Evolutionary conservation across 30 jellyfish, hydroid and myxozoan genomes (phyloP), one percentile per base, ranked within the genome.

Genomic region (Pelagia noctiluca): DNA sequence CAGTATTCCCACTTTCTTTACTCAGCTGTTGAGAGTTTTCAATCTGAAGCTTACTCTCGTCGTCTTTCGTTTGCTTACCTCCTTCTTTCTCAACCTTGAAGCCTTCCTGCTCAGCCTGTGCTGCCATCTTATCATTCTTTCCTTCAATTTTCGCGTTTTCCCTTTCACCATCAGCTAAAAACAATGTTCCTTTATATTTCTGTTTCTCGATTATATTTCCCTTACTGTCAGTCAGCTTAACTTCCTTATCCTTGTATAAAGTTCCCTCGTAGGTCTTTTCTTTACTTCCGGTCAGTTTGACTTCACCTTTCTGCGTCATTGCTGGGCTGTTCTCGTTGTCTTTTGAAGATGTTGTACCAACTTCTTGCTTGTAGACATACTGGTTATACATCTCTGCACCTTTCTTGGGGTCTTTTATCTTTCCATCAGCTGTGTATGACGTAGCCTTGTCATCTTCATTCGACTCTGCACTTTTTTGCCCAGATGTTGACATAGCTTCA

Each of bases 371-470:
- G 66, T 80, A 80, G 21, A 80, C 90, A 48, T 80, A 63, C 49
- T 80, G 90, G 38, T 80, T 80, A 32, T 80, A 80, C 65, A 64
- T 36, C 48, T 80, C 90, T 65, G 90, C 90, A 19, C 66, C 66
- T 36, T 50, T 7, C 36, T 47, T 64, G 48, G 90, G 90, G 36
- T 80, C 90, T 42, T 4, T 36, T 0, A 28, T 48, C 38, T 64
- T 80, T 3, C 33, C 83, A 29, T 66, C 76, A 13, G 68, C 68
- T 52, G 68, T 19, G 12, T 8, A 8, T 10, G n/a, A n/a, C n/a
- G n/a, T n/a, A n/a, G n/a, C n/a, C n/a, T n/a, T n/a, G n/a, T n/a
- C n/a, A n/a, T n/a, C n/a, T n/a, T n/a, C n/a, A n/a, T n/a, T n/a
- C n/a, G n/a, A n/a, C n/a, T n/a, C n/a, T n/a, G n/a, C n/a, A n/a